These are phyloP conservation scores for Pogoniulus pusillus DNA, from an alignment of 2,797 vertebrate genomes.

Conservation along the genomic window DNA sequence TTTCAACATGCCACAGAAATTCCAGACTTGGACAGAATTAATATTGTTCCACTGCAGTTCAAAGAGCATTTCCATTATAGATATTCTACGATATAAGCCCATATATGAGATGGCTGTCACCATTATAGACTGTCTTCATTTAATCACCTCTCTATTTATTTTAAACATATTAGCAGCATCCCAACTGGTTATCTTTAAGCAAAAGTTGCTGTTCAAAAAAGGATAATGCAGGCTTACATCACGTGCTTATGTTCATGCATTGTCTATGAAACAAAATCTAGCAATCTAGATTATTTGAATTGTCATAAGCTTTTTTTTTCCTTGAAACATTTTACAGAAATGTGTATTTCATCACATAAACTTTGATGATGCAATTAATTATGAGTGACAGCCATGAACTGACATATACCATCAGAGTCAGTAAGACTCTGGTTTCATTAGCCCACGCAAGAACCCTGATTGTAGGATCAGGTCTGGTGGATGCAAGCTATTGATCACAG, in stretches of 20 bases:
- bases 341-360: background rate
- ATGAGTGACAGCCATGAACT: background rate
- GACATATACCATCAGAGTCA: accelerated
- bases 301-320: background rate
- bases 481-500: background rate
- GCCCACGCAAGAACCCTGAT: background rate
- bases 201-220: background rate
- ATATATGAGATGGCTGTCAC: background rate
- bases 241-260: background rate
- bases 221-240: background rate
- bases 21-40: background rate
- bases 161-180: background rate
- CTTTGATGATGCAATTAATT: background rate
- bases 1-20: background rate
- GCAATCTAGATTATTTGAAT: background rate
- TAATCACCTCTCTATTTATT: background rate
- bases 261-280: background rate
- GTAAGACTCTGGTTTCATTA: background rate
- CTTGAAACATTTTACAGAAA: background rate
- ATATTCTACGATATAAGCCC: background rate
- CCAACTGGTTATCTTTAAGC: background rate
- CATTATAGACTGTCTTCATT: background rate
- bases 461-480: background rate
- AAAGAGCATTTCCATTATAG: background rate
- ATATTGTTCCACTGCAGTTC: background rate